These are phyloP conservation scores for Batillaria attramentaria DNA, from an alignment of 1,140 invertebrate genomes.

Conservation along the genomic window DNA sequence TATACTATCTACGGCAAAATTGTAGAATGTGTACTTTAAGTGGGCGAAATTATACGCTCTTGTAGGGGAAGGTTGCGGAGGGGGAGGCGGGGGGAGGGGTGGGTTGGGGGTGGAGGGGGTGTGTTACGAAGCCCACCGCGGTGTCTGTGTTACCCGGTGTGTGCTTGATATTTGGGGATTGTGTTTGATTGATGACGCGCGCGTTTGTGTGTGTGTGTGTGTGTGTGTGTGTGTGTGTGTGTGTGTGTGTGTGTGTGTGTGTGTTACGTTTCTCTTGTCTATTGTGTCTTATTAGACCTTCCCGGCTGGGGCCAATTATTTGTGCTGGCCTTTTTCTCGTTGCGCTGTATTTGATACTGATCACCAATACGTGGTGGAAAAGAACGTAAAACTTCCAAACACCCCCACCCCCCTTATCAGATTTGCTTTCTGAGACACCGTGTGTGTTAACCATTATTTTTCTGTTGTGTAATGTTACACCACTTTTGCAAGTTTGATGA, in stretches of 20 bases:
- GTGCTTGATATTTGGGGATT: neutral
- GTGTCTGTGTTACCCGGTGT: neutral
- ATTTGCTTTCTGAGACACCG: neutral
- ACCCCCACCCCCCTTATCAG: neutral
- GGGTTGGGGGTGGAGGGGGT: neutral
- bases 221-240: conserved; percentile 6
- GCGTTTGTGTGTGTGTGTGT: conserved; percentile 1
- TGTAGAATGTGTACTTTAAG: neutral
- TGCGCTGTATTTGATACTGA: neutral
- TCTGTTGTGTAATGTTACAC: no score
- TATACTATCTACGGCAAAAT: no score
- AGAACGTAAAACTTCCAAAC: no score
- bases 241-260: neutral
- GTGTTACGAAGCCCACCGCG: neutral
- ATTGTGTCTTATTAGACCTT: neutral
- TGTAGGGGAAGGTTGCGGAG: neutral
- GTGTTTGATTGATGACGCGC: neutral
- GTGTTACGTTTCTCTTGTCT: no score
- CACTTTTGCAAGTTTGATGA: no score
- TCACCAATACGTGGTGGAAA: neutral
- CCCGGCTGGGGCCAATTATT: neutral
- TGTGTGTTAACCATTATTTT: no score
- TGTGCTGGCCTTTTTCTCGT: neutral
- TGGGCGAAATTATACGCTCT: neutral
- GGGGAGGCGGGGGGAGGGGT: neutral